A percentile compares a stretch with the other conserved stretches of the same genome.
phyloP scores from a whole-genome alignment of 2,113 vertebrate species.

The Callipepla californica region DNA sequence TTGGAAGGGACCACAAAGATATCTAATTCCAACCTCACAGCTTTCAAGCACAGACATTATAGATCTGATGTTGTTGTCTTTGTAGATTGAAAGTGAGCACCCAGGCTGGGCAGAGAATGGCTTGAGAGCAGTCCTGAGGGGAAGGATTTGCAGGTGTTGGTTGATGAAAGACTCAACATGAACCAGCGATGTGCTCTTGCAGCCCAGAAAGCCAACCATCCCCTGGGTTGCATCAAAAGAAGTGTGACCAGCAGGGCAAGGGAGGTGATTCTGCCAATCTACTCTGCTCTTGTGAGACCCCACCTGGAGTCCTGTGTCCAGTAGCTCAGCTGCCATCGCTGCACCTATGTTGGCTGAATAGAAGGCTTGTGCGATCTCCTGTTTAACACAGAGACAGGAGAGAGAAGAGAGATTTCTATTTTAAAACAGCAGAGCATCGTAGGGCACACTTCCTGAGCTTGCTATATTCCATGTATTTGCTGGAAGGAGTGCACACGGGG shows the following conservation, averaged over 20 bases:
- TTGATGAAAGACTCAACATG: too few species aligned
- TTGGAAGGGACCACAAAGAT: too few species aligned
- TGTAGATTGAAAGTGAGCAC: not conserved
- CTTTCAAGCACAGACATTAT: not conserved
- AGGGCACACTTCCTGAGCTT: not conserved
- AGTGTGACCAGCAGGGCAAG: too few species aligned
- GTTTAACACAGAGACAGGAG: not conserved
- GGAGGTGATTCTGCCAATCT: too few species aligned
- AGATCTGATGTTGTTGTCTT: not conserved
- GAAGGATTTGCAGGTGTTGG: too few species aligned
- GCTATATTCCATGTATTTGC: conserved; percentile 35
- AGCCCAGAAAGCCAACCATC: too few species aligned
- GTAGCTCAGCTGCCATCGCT: not conserved
- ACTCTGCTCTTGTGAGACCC: too few species aligned
- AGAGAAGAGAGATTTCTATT: conserved; percentile 9
- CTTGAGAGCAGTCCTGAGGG: too few species aligned
- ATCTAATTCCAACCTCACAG: not conserved
- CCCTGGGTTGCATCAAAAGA: too few species aligned
- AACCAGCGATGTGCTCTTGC: too few species aligned
- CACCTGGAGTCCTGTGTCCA: too few species aligned
- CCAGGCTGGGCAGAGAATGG: too few species aligned
- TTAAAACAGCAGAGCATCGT: conserved; percentile 16
- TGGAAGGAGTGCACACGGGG: conserved; percentile 18
- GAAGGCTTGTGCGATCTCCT: not conserved
- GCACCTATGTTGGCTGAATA: not conserved